These are phyloP conservation scores for Parazoanthus swiftii DNA, from an alignment of 92 coral and sea anemone species.

Conservation along the genomic window DNA sequence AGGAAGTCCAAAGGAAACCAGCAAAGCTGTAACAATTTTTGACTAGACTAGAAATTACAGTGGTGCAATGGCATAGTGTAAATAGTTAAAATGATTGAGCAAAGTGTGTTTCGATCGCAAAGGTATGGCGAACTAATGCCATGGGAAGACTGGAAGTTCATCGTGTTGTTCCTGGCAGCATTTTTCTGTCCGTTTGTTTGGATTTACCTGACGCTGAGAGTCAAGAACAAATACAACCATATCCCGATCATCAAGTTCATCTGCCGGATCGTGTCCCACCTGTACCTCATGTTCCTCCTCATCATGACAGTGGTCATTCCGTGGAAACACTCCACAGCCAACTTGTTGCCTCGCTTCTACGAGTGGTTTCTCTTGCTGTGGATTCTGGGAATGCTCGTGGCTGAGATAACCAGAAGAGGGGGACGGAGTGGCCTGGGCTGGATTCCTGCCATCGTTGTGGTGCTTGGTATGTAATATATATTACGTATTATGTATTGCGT, in stretches of 20 bases:
- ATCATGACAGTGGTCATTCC: conserved; percentile 82
- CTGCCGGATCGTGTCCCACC: conserved; percentile 92
- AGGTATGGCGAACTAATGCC: conserved; percentile 78
- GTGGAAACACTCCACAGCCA: conserved; percentile 64
- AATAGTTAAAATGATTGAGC: background rate
- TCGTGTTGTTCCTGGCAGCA: conserved; percentile 76
- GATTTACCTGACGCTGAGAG: conserved; percentile 81
- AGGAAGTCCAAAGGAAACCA: background rate
- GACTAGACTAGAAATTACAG: too few relatives aligned
- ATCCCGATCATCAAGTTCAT: conserved; percentile 97
- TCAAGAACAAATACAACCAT: conserved; percentile 87
- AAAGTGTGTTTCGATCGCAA: background rate
- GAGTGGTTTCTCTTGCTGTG: conserved; percentile 83
- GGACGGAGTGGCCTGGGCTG: conserved; percentile 87
- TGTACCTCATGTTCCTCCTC: conserved; percentile 76
- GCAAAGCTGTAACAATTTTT: background rate
- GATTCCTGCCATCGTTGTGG: conserved; percentile 77
- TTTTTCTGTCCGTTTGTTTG: conserved; percentile 85
- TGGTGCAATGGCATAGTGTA: too few relatives aligned
- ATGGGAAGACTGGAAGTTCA: conserved; percentile 87
- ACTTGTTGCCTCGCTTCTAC: conserved; percentile 72
- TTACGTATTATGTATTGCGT: too few relatives aligned
- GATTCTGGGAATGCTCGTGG: conserved; percentile 80
- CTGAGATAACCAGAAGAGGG: conserved; percentile 77
- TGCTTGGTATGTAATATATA: conserved; percentile 31